Conservation (phyloP, 2,113 vertebrate genomes). For the Xyrauchen texanus region DNA sequence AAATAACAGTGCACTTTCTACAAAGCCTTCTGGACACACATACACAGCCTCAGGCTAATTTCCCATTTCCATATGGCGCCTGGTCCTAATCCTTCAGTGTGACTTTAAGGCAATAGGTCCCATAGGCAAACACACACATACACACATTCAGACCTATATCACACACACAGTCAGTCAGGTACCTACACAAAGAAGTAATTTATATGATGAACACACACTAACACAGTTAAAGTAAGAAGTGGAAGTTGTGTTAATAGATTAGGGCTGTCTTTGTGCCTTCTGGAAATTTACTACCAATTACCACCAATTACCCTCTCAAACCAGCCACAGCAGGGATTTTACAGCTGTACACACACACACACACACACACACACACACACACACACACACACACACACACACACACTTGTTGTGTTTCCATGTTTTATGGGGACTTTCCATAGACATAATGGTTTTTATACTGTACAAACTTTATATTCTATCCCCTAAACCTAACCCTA, state of each 20-base stretch:
- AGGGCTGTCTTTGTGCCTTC: slow-evolving; percentile 40
- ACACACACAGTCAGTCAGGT: slow-evolving; percentile 42
- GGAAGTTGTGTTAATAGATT: slow-evolving; percentile 43
- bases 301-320: slow-evolving; percentile 45
- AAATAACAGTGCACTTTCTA: slow-evolving; percentile 49
- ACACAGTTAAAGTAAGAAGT: slow-evolving; percentile 32
- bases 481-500: too few relatives aligned
- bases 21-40: slow-evolving; percentile 45
- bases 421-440: too few relatives aligned
- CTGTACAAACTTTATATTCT: too few relatives aligned
- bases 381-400: slow-evolving; percentile 19
- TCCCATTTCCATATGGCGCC: slow-evolving; percentile 67
- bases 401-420: too few relatives aligned
- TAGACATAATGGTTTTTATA: too few relatives aligned
- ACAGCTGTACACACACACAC: not conserved
- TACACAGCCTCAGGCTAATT: slow-evolving; percentile 65
- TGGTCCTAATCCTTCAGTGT: slow-evolving; percentile 64
- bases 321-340: slow-evolving; percentile 30
- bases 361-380: not conserved
- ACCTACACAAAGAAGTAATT: slow-evolving; percentile 30
- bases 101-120: slow-evolving; percentile 52
- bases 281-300: slow-evolving; percentile 50
- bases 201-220: slow-evolving; percentile 33
- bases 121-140: slow-evolving; percentile 54
- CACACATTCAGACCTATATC: not conserved